phyloP scores from a whole-genome alignment of 2,797 vertebrate genomes.

The Peromyscus attwateri region DNA sequence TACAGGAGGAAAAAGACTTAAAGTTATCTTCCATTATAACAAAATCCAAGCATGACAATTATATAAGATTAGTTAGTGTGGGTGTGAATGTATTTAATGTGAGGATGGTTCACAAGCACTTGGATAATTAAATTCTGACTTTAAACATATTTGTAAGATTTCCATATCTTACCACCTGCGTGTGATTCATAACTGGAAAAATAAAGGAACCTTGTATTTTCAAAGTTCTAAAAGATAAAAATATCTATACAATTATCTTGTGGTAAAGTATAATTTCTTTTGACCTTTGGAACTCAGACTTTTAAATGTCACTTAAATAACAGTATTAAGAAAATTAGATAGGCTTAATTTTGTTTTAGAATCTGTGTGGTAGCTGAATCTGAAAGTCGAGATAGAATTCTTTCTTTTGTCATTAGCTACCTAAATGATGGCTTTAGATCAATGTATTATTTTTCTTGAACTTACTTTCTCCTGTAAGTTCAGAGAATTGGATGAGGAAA shows the following conservation, averaged over 20 bases:
- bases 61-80: constrained; percentile 74
- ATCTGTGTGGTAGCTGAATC: constrained; percentile 11
- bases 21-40: constrained; percentile 30
- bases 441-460: constrained; percentile 3
- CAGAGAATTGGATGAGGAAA: neutral
- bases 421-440: neutral
- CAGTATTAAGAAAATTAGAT: constrained; percentile 21
- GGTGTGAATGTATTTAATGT: constrained; percentile 71
- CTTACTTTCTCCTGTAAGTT: constrained; percentile 16
- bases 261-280: constrained; percentile 65
- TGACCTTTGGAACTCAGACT: constrained; percentile 37
- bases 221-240: constrained; percentile 68
- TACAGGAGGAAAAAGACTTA: neutral
- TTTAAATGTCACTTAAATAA: constrained; percentile 71
- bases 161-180: constrained; percentile 72
- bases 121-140: constrained; percentile 74
- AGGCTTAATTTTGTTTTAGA: constrained; percentile 26
- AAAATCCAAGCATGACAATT: constrained; percentile 54
- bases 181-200: constrained; percentile 75
- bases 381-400: constrained; percentile 15
- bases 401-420: constrained; percentile 20
- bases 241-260: constrained; percentile 60
- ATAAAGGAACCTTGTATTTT: constrained; percentile 69
- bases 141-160: constrained; percentile 73
- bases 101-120: constrained; percentile 60